Base-by-base conservation (phyloP, 1,140 invertebrate species). In the Leucophenga varia region DNA sequence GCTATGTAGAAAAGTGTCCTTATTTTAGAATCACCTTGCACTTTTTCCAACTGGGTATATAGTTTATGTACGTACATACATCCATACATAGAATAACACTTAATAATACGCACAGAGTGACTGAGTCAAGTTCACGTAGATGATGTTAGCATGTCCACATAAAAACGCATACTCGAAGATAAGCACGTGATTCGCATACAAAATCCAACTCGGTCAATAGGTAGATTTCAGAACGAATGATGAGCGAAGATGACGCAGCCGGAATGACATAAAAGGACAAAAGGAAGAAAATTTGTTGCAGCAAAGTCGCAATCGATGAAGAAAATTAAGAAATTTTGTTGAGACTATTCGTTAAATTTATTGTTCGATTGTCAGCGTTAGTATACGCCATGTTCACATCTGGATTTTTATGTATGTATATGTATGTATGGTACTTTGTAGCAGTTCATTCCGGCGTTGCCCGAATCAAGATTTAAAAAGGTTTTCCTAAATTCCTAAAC, bases 291-390 rank as follows among this genome's bases (percentile, higher is more conserved):
- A 7, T 28, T 37, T 21, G 38, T 34, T 34, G 36, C 20, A 18
- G 34, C 43, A 30, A 31, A 44, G 22, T 37, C 47, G 35, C 43
- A 47, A 57, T 47, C 41, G 44, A 51, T 54, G 47, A 48, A 52
- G 52, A 58, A 58, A 55, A 55, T 58, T 58, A 55, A 49, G 48
- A 58, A 58, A 55, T 58, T 49, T 41, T 43, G 43, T 45, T 55
- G 55, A 42, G 55, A 58, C 52, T 55, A 49, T 49, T 52, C 51
- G 49, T 34, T 13, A 54, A 55, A 58, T 58, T 58, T 58, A 58
- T 58, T 52, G 55, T 49, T 30, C 25, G 52, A 13, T 32, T 52
- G 42, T 49, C 55, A 38, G 38, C 55, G 53, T 43, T 52, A 57
- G 52, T 52, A 52, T 44, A 28, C 52, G 32, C 45, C 34, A 55